Percentiles rank a stretch among this genome's conserved stretches.
phyloP scores from a whole-genome alignment of 2,888 invertebrate genomes.

The Tryphoninae sp. region DNA sequence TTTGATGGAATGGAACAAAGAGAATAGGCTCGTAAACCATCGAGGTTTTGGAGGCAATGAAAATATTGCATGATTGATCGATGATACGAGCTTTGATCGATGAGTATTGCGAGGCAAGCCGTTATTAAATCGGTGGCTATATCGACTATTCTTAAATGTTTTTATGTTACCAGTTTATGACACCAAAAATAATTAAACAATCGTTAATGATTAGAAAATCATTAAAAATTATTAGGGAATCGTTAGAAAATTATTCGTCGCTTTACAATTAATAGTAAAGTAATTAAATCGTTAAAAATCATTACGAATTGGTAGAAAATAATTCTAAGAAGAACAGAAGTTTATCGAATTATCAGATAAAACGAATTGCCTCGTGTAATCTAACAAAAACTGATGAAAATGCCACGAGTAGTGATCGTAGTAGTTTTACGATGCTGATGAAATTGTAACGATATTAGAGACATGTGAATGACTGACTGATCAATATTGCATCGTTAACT shows the following conservation, averaged over 20 bases:
- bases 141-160: neutral
- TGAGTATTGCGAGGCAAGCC: constrained; percentile 11
- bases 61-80: constrained; percentile 53
- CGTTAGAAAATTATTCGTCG: neutral
- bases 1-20: constrained; percentile 44
- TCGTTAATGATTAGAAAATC: no score
- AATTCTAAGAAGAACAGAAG: no score
- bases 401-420: neutral
- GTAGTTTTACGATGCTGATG: neutral
- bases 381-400: neutral
- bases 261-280: neutral
- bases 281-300: neutral
- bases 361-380: neutral
- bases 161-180: neutral
- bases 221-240: neutral
- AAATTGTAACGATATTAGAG: neutral
- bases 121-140: constrained; percentile 36
- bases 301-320: no score
- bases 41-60: constrained; percentile 4
- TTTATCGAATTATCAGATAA: no score
- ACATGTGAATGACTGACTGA: neutral
- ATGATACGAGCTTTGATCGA: constrained; percentile 41
- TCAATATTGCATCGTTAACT: neutral
- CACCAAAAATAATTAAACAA: neutral
- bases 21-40: constrained; percentile 30